phyloP scores from a whole-genome alignment of 2,113 vertebrate genomes.

The Xenopus tropicalis region UCB_Xtro_10.0 CM004445.2:80222001-80222500 shows the following conservation, averaged over 20 bases:
- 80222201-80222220: constrained; percentile 93
- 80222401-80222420: too few relatives aligned
- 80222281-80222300: constrained; percentile 87
- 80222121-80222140: constrained; percentile 56
- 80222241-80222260: constrained; percentile 87
- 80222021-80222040: constrained; percentile 97
- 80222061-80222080: constrained; percentile 97
- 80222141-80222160: constrained; percentile 82
- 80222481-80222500: too few relatives aligned
- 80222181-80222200: constrained; percentile 90
- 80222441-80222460: neutral
- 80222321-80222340: constrained; percentile 67
- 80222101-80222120: constrained; percentile 65
- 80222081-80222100: constrained; percentile 86
- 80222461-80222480: neutral
- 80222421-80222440: neutral
- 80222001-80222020: constrained; percentile 97
- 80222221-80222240: constrained; percentile 91
- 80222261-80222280: constrained; percentile 79
- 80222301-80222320: constrained; percentile 78
- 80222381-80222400: too few relatives aligned
- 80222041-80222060: constrained; percentile 92
- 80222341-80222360: too few relatives aligned
- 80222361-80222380: too few relatives aligned
- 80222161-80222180: constrained; percentile 83